Evolutionary conservation across 1,140 invertebrate species (phyloP).

Genomic region (Zophobas morio): DNA sequence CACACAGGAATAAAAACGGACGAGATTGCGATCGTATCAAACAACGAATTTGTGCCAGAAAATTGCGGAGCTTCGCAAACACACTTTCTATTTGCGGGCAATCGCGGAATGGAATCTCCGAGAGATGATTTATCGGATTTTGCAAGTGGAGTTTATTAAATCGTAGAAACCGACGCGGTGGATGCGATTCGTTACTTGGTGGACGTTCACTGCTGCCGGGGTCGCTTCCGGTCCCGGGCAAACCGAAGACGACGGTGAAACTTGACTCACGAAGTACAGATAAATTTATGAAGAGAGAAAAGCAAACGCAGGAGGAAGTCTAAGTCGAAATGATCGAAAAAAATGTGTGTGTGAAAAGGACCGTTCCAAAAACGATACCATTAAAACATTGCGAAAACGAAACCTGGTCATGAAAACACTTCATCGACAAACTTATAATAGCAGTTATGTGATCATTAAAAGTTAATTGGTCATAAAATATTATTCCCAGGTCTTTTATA

Average conservation of each 20-base stretch:
- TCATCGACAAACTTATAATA: too few species aligned
- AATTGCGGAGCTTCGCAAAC: not conserved
- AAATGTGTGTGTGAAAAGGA: not conserved
- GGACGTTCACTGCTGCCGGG: not conserved
- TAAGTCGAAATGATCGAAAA: too few species aligned
- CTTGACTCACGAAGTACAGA: too few species aligned
- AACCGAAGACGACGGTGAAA: too few species aligned
- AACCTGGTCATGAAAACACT: too few species aligned
- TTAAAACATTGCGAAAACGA: not conserved
- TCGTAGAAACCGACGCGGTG: not conserved
- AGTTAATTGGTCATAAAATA: too few species aligned
- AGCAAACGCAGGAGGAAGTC: too few species aligned
- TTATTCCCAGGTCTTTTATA: too few species aligned
- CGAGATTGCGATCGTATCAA: constrained; percentile 10
- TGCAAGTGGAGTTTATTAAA: not conserved
- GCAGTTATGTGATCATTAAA: too few species aligned
- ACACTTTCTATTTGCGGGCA: constrained; percentile 5
- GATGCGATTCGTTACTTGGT: too few species aligned
- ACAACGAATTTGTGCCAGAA: constrained; percentile 8
- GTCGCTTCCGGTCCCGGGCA: not conserved
- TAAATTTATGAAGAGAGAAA: too few species aligned
- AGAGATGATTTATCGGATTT: not conserved
- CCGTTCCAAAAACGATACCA: not conserved
- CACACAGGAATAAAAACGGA: constrained; percentile 4
- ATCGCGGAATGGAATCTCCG: not conserved